Evolutionary conservation across 2,113 vertebrate species (phyloP).

Genomic region (Abramis brama): DNA sequence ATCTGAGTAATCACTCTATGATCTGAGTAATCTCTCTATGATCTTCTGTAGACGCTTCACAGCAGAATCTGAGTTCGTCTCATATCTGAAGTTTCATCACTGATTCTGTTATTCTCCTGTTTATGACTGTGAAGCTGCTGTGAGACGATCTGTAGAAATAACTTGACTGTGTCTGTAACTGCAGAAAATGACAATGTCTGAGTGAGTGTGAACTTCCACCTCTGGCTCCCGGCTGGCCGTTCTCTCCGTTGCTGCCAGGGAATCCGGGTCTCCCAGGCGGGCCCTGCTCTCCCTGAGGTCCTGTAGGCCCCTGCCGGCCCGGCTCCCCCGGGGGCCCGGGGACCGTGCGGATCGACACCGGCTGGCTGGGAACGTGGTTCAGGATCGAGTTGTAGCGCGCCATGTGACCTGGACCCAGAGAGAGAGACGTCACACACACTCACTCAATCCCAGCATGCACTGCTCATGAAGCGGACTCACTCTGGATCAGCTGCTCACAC

Average conservation of each 20-base stretch:
- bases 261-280: conserved; percentile 90
- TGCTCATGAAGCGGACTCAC: conserved; percentile 72
- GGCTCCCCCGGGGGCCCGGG: conserved; percentile 92
- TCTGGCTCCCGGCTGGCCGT: conserved; percentile 90
- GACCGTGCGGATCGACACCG: conserved; percentile 83
- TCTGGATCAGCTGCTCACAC: conserved; percentile 97
- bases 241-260: conserved; percentile 88
- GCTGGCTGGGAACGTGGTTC: conserved; percentile 88
- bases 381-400: conserved; percentile 90
- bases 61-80: too few relatives aligned
- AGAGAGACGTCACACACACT: neutral
- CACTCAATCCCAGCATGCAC: neutral
- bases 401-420: conserved; percentile 84
- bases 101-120: too few relatives aligned
- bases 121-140: too few relatives aligned
- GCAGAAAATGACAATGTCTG: too few relatives aligned
- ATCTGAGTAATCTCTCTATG: too few relatives aligned
- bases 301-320: conserved; percentile 84
- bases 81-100: too few relatives aligned
- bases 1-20: too few relatives aligned
- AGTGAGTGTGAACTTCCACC: conserved; percentile 64
- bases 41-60: too few relatives aligned
- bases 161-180: too few relatives aligned
- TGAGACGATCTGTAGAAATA: too few relatives aligned
- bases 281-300: conserved; percentile 91